Percentiles rank a stretch among this genome's conserved stretches.
These are phyloP conservation scores for Cordylochernes scorpioides DNA, from an alignment of 2,888 invertebrate species.

Conservation along the genomic window DNA sequence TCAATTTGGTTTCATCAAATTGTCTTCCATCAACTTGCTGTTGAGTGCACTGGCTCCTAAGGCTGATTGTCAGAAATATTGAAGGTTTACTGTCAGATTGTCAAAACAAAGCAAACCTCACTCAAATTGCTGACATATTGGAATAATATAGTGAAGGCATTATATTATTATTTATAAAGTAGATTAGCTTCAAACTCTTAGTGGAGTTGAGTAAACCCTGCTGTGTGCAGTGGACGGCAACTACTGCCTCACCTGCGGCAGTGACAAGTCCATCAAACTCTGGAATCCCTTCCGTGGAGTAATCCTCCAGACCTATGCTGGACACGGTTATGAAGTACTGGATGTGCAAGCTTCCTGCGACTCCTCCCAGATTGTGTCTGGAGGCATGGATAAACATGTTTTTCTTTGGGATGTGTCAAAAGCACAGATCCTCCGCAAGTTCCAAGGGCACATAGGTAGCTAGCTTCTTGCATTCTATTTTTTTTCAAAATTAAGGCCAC, in stretches of 20 bases:
- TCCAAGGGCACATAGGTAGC: slow-evolving; percentile 51
- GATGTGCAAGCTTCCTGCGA: slow-evolving; percentile 67
- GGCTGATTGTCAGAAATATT: too few relatives aligned
- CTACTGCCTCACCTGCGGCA: slow-evolving; percentile 81
- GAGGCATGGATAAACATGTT: slow-evolving; percentile 72
- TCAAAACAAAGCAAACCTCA: too few relatives aligned
- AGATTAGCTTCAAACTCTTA: too few relatives aligned
- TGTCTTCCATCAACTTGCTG: too few relatives aligned
- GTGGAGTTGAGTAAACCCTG: too few relatives aligned
- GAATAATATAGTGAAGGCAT: too few relatives aligned
- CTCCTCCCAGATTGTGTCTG: slow-evolving; percentile 60
- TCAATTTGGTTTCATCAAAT: too few relatives aligned
- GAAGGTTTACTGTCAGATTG: too few relatives aligned
- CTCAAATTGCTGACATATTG: too few relatives aligned
- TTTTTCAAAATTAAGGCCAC: not conserved
- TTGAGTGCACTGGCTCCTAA: too few relatives aligned
- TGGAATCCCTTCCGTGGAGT: slow-evolving; percentile 71
- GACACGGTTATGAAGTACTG: slow-evolving; percentile 71
- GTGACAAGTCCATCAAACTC: slow-evolving; percentile 78
- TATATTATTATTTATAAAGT: too few relatives aligned
- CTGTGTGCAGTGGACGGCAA: slow-evolving; percentile 64
- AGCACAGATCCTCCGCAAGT: slow-evolving; percentile 51
- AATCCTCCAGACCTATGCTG: slow-evolving; percentile 59
- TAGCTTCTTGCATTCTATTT: too few relatives aligned
- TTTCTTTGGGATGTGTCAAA: slow-evolving; percentile 88